Evolutionary conservation across 1,140 invertebrate species (phyloP).

Genomic region (Ceratina japonica): DNA sequence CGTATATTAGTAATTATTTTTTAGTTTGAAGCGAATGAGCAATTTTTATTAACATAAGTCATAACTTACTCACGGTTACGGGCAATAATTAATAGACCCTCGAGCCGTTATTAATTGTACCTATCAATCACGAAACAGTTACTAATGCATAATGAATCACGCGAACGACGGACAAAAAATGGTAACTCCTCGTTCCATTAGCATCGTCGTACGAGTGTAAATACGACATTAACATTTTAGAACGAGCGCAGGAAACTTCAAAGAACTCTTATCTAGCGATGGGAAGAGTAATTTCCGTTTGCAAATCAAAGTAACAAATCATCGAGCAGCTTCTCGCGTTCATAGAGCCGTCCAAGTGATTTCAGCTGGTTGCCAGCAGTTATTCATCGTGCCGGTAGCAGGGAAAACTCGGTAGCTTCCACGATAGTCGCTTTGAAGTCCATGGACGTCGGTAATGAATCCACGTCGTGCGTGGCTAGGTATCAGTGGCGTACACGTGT

Average conservation of each 20-base stretch:
- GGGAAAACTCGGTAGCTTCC: background rate
- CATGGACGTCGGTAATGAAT: slow-evolving; percentile 18
- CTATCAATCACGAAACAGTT: too few relatives aligned
- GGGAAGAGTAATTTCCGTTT: background rate
- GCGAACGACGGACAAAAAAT: too few relatives aligned
- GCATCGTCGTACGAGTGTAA: background rate
- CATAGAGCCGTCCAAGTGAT: background rate
- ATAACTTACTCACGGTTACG: too few relatives aligned
- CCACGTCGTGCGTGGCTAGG: slow-evolving; percentile 20
- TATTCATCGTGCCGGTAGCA: background rate
- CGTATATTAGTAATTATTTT: background rate
- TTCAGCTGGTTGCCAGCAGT: background rate
- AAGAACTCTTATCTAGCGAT: background rate
- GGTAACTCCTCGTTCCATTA: too few relatives aligned
- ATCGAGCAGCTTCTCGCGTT: background rate
- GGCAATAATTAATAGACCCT: too few relatives aligned
- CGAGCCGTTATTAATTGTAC: too few relatives aligned
- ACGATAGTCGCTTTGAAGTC: slow-evolving; percentile 12
- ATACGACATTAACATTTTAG: background rate
- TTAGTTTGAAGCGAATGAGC: too few relatives aligned
- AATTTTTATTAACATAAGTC: too few relatives aligned
- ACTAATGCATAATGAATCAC: too few relatives aligned
- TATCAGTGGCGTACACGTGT: slow-evolving; percentile 41
- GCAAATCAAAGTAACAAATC: slow-evolving; percentile 4
- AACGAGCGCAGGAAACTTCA: background rate